Evolutionary conservation across 2,888 invertebrate species (phyloP), one percentile per base, ranked within the genome.

Genomic region (Boloria euphrosyne): DNA sequence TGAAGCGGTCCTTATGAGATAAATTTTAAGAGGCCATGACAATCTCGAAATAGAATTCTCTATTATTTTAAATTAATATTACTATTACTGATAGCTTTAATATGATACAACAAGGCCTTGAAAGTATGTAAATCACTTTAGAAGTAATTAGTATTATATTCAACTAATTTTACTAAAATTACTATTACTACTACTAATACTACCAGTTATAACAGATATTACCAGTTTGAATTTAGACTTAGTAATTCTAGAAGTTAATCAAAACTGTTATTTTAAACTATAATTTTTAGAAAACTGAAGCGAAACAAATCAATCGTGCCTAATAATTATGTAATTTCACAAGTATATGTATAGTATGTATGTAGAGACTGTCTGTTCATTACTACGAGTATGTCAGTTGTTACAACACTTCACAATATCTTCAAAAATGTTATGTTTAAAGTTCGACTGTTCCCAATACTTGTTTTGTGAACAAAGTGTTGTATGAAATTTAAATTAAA

Each of bases 251-350:
- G 31, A 6, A n/a, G 46, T 46, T 4, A 3, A 16, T 13, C n/a
- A 13, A 13, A n/a, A 47, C 13, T 47, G 47, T 47, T 47, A 16
- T n/a, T n/a, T 47, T 1, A 14, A 47, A 47, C n/a, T 49, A 49
- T 0, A 58, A 67, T 68, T 65, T 69, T 55, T 59, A 38, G n/a
- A 2, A 38, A 38, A 43, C 27, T n/a, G 16, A 52, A 38, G 27
- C 62, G 31, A 59, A 67, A 70, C 70, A 73, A 75, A 73, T 72
- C 65, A 69, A 74, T 74, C 65, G 77, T 77, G 78, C 77, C 78
- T 78, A 68, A 65, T 67, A 59, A 65, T 47, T 47, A 38, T 47
- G 49, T 46, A 70, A 63, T 47, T 68, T 70, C 62, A 67, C 68
- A 57, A 51, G 51, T 22, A 61, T 47, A 51, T 43, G 31, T 50